phyloP scores from a whole-genome alignment of 2,888 invertebrate species.

The Tiliacea citrago region DNA sequence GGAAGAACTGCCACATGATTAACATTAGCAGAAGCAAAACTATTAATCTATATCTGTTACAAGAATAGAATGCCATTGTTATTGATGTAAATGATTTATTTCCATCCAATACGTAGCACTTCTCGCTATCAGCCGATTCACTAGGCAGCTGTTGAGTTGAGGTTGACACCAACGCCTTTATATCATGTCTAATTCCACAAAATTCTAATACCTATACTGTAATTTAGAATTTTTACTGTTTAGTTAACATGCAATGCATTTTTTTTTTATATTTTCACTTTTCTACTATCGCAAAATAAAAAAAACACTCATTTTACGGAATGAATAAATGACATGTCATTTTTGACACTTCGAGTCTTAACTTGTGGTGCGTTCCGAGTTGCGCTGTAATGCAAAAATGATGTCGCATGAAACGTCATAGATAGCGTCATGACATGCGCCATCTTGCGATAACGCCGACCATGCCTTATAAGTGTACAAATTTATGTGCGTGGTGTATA shows the following conservation, averaged over 20 bases:
- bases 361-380: too few species aligned
- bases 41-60: conserved; percentile 85
- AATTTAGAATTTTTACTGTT: conserved; percentile 8
- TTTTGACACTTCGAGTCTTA: conserved; percentile 19
- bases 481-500: too few species aligned
- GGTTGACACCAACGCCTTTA: conserved; percentile 8
- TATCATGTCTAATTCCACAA: conserved; percentile 4
- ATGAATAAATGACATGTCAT: conserved; percentile 4
- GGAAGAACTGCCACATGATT: conserved; percentile 86
- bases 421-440: too few species aligned
- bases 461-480: too few species aligned
- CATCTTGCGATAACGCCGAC: too few species aligned
- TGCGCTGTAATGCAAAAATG: too few species aligned
- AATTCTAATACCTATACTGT: not conserved
- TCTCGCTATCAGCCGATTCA: conserved; percentile 15
- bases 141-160: conserved; percentile 31
- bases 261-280: conserved; percentile 11
- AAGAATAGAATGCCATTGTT: conserved; percentile 85
- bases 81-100: conserved; percentile 39
- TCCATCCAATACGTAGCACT: conserved; percentile 36
- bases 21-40: conserved; percentile 83
- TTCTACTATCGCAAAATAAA: not conserved
- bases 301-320: not conserved
- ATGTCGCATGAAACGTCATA: too few species aligned
- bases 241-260: conserved; percentile 27